A percentile compares a stretch with the other conserved stretches of the same genome.
phyloP scores from a whole-genome alignment of 2,888 invertebrate species.

The Silvanus unidentatus region DNA sequence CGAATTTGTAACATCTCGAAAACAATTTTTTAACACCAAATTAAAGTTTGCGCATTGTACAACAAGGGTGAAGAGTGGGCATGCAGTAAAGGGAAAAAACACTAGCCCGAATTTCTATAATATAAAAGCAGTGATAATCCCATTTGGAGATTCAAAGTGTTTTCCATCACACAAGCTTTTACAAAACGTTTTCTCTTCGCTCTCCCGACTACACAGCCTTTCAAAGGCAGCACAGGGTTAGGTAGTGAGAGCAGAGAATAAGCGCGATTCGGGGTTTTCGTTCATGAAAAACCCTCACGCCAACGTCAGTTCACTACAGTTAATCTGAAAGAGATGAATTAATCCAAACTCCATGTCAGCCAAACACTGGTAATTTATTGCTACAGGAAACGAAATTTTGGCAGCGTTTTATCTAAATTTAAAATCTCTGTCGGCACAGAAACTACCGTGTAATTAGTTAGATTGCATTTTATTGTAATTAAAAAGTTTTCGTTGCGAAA shows the following conservation, averaged over 20 bases:
- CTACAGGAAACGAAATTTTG: conserved; percentile 46
- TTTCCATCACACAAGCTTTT: too few species aligned
- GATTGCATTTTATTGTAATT: conserved; percentile 46
- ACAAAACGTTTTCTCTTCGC: too few species aligned
- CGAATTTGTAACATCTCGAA: not conserved
- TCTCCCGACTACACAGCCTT: too few species aligned
- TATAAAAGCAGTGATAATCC: conserved; percentile 4
- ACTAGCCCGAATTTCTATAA: too few species aligned
- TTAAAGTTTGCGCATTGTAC: too few species aligned
- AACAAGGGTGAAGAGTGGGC: too few species aligned
- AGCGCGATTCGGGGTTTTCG: too few species aligned
- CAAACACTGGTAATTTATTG: conserved; percentile 45
- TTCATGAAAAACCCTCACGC: conserved; percentile 31
- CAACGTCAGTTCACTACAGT: conserved; percentile 45
- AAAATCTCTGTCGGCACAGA: conserved; percentile 43
- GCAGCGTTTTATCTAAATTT: conserved; percentile 49
- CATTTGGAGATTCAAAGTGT: conserved; percentile 4
- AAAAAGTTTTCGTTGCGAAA: conserved; percentile 38
- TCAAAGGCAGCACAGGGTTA: too few species aligned
- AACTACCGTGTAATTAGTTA: conserved; percentile 45
- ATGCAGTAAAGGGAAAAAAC: too few species aligned
- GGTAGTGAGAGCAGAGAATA: too few species aligned
- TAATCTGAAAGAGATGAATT: conserved; percentile 49
- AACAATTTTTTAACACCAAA: too few species aligned
- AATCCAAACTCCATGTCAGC: conserved; percentile 47